These are phyloP conservation scores for Casuarius casuarius DNA, from an alignment of 2,113 vertebrate genomes.

Conservation along the genomic window DNA sequence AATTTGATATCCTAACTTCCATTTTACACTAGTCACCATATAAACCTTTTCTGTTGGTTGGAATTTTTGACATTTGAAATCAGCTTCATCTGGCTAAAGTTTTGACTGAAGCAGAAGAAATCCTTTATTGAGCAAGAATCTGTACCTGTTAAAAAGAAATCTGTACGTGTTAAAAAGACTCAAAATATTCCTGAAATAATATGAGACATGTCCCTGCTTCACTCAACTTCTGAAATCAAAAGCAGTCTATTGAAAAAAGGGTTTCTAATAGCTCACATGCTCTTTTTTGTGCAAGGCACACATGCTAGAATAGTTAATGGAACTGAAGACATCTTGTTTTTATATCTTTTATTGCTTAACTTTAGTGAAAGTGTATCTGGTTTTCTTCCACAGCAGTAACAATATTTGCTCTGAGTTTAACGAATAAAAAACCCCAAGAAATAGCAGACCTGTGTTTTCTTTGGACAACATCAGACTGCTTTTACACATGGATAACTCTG, in stretches of 20 bases:
- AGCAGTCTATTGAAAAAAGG: neutral
- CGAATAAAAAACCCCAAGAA: neutral
- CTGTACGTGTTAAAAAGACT: neutral
- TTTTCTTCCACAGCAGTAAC: neutral
- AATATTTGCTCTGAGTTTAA: neutral
- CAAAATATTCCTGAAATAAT: neutral
- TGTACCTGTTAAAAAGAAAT: neutral
- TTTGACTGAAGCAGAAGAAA: neutral
- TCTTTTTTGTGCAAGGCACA: neutral
- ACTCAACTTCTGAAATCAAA: neutral
- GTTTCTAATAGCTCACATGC: neutral
- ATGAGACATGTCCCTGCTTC: neutral
- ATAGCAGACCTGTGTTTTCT: neutral
- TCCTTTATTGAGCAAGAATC: neutral
- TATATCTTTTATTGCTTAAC: neutral
- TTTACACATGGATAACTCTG: slow-evolving; percentile 14
- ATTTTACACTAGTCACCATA: neutral
- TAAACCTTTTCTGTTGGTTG: neutral
- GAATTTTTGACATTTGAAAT: neutral
- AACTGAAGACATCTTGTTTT: neutral
- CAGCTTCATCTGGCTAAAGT: neutral
- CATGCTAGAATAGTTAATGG: neutral
- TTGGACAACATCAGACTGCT: neutral
- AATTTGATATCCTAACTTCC: neutral
- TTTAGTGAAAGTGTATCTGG: neutral